Base-by-base conservation (phyloP, 2,888 invertebrate species). In the Apodemia mormo region DNA sequence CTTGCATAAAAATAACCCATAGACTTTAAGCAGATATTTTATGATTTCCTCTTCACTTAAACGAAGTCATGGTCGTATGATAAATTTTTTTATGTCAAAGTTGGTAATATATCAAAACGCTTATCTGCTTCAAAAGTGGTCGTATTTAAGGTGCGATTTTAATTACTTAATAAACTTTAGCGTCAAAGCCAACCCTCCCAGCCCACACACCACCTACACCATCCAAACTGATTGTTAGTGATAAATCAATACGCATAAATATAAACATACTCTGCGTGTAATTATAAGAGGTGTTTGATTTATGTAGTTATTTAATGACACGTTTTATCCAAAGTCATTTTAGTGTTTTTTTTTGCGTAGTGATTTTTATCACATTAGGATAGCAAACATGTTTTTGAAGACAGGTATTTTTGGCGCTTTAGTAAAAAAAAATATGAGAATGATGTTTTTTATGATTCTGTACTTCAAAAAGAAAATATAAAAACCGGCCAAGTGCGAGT, bases 201-300 rank as follows among this genome's bases (percentile, higher is more conserved):
- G 68, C 87, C 86, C 81, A 88, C 87, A 75, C 79, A 9, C 83
- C 79, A 68, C 86, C 86, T 81, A 89, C 87, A 75, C 78, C 30
- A 68, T 75, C 70, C 82, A 84, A 78, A 84, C 85, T 74, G 76
- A 65, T 66, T 72, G 65, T 69, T 78, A 75, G 72, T 77, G 75
- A 81, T 83, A 84, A 86, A 87, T 86, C 84, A 83, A 82, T 81
- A 82, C 75, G 75, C 76, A 76, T 75, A 80, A 81, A 81, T 77
- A 79, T 80, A 78, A 79, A 78, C 74, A 73, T 74, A 76, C 73
- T 73, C 73, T 75, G 73, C 75, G 79, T 82, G 77, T 85, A 85
- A 88, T 87, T 85, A 86, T 79, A 80, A 82, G 56, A 79, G 80
- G 82, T 82, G 81, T 82, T 81, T 87, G 87, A 89, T 87, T 86